These are phyloP conservation scores for Sweltsa coloradensis DNA, from an alignment of 1,140 invertebrate species.

Conservation along the genomic window DNA sequence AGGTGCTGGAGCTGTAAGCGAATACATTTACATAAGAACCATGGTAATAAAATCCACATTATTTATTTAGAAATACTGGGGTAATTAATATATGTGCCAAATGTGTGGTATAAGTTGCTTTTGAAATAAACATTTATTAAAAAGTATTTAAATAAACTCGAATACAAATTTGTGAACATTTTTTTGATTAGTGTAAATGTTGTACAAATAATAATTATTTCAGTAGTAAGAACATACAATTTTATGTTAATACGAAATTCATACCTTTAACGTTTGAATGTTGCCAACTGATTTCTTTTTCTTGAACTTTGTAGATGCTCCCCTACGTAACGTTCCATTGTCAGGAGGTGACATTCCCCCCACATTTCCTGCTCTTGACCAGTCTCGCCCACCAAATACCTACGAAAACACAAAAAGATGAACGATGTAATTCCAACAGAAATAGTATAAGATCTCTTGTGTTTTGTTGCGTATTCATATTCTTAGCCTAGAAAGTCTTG, in stretches of 20 bases:
- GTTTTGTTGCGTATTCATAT: too few relatives aligned
- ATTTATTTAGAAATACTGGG: too few relatives aligned
- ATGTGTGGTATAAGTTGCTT: too few relatives aligned
- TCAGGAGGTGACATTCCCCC: slow-evolving; percentile 37
- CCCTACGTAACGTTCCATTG: slow-evolving; percentile 34
- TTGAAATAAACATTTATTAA: background rate
- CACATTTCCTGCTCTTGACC: slow-evolving; percentile 46
- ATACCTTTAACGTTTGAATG: slow-evolving; percentile 38
- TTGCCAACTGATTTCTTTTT: slow-evolving; percentile 51
- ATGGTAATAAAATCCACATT: too few relatives aligned
- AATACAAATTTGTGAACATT: background rate
- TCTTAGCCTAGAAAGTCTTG: too few relatives aligned
- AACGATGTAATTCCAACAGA: background rate
- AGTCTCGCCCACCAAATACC: slow-evolving; percentile 78
- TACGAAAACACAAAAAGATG: slow-evolving; percentile 22
- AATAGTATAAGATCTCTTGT: background rate
- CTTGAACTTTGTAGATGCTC: slow-evolving; percentile 40
- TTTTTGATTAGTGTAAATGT: background rate
- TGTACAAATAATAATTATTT: too few relatives aligned
- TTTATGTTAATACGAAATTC: too few relatives aligned
- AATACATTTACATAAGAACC: too few relatives aligned
- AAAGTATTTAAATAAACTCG: background rate
- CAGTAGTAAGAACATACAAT: too few relatives aligned
- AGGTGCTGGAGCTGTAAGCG: too few relatives aligned
- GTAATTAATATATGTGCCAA: too few relatives aligned